Base-by-base conservation (phyloP, 1,140 invertebrate species). In the Apis dorsata region DNA sequence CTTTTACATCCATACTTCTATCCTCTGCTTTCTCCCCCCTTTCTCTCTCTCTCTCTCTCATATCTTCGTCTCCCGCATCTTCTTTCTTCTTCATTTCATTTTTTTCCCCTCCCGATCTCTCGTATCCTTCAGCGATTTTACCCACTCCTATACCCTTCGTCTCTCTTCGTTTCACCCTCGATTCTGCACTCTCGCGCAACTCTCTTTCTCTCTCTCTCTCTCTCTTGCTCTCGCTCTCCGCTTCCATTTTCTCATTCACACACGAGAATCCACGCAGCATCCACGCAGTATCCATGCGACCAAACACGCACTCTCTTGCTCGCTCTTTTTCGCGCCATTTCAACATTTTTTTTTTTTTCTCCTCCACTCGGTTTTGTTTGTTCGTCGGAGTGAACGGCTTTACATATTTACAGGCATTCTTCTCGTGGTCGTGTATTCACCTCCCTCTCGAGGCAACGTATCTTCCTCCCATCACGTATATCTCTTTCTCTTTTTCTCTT, bases 331-430 rank as follows among this genome's bases (percentile, higher is more conserved):
- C 80, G 28, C 74, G 70, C 63, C 81, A 34, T 70, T 59, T 60
- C 71, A 44, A 76, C 53, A n/a, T 68, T 24, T 60, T 44, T 77
- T 51, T 66, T 55, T 65, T 75, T 69, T 21, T 62, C 28, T 24
- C 85, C 53, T 71, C 63, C 60, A 59, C 63, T 81, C 73, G 24
- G 24, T 76, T 63, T 85, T 84, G 59, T 86, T 78, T 57, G 77
- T 76, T 51, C 84, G 78, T 72, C 69, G 80, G 79, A 86, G 88
- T 57, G 86, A 87, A 88, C 81, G 79, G 74, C 87, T 90, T 90
- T 91, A 91, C 90, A 92, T 92, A 91, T 91, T 89, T 92, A 91
- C 89, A 91, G 86, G 85, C 88, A 88, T 89, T 89, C 86, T 89
- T 89, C 86, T 90, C 86, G 81, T 86, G 90, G 83, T 90, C 85